Percentiles rank a stretch among this genome's conserved stretches.
Evolutionary conservation across 2,888 invertebrate species (phyloP).

Genomic region (Rhabditoides inermis): DNA sequence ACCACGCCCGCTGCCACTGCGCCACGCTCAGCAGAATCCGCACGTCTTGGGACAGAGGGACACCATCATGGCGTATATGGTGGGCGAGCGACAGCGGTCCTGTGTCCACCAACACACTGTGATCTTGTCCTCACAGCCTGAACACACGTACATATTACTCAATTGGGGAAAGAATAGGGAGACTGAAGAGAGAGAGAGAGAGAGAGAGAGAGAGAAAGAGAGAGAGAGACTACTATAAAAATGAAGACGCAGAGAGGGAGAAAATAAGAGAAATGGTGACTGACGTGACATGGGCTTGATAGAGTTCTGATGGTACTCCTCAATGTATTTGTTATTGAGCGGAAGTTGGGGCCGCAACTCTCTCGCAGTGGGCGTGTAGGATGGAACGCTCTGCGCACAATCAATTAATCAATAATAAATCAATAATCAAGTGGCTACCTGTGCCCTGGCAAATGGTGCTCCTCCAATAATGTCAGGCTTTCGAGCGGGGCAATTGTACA

Average conservation of each 20-base stretch:
- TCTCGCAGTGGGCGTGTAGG: slow-evolving; percentile 14
- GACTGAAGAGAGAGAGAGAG: no score
- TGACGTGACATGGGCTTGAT: slow-evolving; percentile 10
- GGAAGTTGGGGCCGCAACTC: neutral
- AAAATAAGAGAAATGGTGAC: no score
- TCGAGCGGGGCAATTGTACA: slow-evolving; percentile 49
- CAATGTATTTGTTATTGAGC: slow-evolving; percentile 18
- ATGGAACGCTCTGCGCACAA: slow-evolving; percentile 21
- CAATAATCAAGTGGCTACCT: slow-evolving; percentile 8
- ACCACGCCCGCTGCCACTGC: no score
- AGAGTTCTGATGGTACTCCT: no score
- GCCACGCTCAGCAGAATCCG: slow-evolving; percentile 43
- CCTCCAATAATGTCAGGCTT: slow-evolving; percentile 19
- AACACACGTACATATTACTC: neutral
- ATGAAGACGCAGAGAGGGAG: no score
- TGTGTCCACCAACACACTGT: slow-evolving; percentile 52
- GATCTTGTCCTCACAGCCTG: slow-evolving; percentile 47
- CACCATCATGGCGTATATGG: slow-evolving; percentile 48
- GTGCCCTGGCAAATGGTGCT: slow-evolving; percentile 32
- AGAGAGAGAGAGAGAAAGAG: no score
- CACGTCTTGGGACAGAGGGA: slow-evolving; percentile 49
- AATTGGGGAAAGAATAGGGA: neutral
- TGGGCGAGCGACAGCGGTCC: slow-evolving; percentile 45
- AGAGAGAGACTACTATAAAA: no score
- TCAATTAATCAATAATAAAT: neutral